These are phyloP conservation scores for Nannoperca obscura DNA, from an alignment of 2,797 vertebrate genomes.

Conservation along the genomic window DNA sequence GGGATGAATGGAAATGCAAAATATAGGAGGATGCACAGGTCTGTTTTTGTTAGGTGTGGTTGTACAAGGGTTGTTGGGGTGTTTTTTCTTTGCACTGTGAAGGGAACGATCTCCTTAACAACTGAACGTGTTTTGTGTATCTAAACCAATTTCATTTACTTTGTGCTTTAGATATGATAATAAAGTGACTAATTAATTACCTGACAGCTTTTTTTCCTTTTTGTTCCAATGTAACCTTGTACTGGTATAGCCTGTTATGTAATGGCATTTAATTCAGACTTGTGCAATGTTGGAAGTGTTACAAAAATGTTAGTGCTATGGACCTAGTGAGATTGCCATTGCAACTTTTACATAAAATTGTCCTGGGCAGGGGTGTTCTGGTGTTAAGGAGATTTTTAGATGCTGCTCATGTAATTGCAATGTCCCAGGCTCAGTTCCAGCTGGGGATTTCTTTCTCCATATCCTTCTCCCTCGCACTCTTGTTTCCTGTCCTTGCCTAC, in stretches of 20 bases:
- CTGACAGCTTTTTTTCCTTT: neutral
- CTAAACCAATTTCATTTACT: neutral
- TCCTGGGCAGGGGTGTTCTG: neutral
- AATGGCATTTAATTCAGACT: neutral
- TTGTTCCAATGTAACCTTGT: neutral
- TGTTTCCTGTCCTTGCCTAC: neutral
- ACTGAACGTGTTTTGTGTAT: neutral
- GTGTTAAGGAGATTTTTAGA: neutral
- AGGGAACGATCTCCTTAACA: neutral
- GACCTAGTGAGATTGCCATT: neutral
- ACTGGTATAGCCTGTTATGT: neutral
- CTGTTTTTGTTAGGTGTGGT: neutral
- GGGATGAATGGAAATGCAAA: constrained; percentile 4
- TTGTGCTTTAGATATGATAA: neutral
- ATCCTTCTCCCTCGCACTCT: neutral
- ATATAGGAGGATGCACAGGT: neutral
- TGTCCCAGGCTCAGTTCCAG: neutral
- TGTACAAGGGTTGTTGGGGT: neutral
- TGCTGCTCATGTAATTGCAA: neutral
- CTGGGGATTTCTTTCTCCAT: neutral
- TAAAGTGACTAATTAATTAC: neutral
- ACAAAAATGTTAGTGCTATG: neutral
- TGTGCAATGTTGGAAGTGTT: neutral
- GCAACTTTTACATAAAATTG: neutral
- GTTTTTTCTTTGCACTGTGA: neutral